Evolutionary conservation across 2,888 invertebrate species (phyloP).

Genomic region (Ischnus inquisitorius): DNA sequence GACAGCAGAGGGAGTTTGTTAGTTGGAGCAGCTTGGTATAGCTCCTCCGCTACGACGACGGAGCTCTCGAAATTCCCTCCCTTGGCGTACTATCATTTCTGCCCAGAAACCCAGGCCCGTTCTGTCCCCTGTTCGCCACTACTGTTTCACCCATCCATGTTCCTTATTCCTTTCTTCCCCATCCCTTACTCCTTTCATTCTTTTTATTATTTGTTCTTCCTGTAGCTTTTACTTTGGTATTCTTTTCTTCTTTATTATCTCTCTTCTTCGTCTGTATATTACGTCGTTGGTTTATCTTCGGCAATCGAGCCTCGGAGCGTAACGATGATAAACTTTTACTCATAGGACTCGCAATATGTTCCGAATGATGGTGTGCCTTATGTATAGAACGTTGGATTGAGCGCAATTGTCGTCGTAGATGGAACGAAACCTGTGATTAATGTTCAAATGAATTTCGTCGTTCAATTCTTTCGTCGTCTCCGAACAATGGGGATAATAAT

Average conservation of each 20-base stretch:
- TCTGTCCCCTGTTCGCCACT: constrained; percentile 27
- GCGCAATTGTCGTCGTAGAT: no score
- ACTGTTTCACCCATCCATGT: constrained; percentile 54
- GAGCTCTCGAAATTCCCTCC: constrained; percentile 69
- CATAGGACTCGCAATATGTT: no score
- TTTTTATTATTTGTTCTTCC: constrained; percentile 62
- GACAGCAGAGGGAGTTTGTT: constrained; percentile 75
- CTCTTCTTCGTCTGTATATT: constrained; percentile 37
- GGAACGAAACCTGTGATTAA: no score
- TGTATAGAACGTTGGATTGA: background rate
- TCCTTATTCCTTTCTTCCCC: constrained; percentile 63
- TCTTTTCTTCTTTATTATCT: constrained; percentile 38
- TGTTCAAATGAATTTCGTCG: no score
- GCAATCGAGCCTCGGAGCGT: constrained; percentile 1
- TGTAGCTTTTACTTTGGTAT: constrained; percentile 56
- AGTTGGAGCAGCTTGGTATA: constrained; percentile 78
- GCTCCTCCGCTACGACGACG: constrained; percentile 48
- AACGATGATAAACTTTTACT: no score
- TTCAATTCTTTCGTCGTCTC: no score
- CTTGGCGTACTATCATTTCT: constrained; percentile 63
- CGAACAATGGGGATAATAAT: no score
- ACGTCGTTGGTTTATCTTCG: constrained; percentile 31
- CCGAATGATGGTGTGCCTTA: background rate
- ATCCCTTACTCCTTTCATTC: constrained; percentile 63
- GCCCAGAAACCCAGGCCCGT: constrained; percentile 30